phyloP scores from a whole-genome alignment of 2,888 invertebrate species.

The Panzeria rudis region DNA sequence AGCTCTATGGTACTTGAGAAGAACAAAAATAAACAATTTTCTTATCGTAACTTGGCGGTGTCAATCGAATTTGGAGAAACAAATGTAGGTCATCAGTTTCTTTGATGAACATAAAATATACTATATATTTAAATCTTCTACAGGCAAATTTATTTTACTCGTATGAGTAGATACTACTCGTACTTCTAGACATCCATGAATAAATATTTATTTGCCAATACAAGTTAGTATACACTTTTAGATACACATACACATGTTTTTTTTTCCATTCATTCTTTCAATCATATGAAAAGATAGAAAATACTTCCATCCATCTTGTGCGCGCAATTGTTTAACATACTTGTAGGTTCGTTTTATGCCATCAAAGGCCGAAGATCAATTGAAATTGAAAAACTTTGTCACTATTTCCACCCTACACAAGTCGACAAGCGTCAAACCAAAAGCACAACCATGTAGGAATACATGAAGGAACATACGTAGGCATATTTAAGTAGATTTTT shows the following conservation, averaged over 20 bases:
- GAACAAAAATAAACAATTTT: slow-evolving; percentile 17
- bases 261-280: slow-evolving; percentile 28
- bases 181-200: slow-evolving; percentile 21
- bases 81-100: slow-evolving; percentile 61
- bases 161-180: neutral
- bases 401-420: slow-evolving; percentile 55
- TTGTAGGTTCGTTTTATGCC: slow-evolving; percentile 55
- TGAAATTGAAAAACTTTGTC: slow-evolving; percentile 70
- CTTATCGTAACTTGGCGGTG: slow-evolving; percentile 37
- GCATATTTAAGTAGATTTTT: too few relatives aligned
- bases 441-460: neutral
- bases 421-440: neutral
- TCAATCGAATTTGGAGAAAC: slow-evolving; percentile 39
- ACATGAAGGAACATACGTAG: neutral
- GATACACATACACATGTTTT: neutral
- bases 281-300: slow-evolving; percentile 6
- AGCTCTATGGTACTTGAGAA: neutral
- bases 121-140: slow-evolving; percentile 42
- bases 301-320: slow-evolving; percentile 41
- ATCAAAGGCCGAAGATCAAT: slow-evolving; percentile 70
- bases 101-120: slow-evolving; percentile 25
- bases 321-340: neutral
- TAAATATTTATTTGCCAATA: slow-evolving; percentile 29
- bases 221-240: neutral
- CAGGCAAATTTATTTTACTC: slow-evolving; percentile 28